phyloP scores from a whole-genome alignment of 2,113 vertebrate species.

The Hepsetus odoe region DNA sequence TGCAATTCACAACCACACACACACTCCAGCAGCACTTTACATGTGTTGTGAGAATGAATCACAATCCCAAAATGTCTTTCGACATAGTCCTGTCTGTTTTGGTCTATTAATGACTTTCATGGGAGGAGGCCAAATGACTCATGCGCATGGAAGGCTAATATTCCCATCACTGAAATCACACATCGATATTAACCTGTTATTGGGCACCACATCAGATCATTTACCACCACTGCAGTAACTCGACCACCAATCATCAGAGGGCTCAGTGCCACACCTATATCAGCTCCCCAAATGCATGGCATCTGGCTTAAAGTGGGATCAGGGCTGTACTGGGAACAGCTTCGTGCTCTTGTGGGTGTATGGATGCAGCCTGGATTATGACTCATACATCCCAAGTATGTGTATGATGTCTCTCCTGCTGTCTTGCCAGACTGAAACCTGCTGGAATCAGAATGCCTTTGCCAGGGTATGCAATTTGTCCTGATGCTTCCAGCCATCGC shows the following conservation, averaged over 20 bases:
- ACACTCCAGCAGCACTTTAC: neutral
- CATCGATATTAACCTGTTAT: neutral
- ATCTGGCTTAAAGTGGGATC: constrained; percentile 10
- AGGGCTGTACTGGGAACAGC: constrained; percentile 16
- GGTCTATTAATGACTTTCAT: constrained; percentile 25
- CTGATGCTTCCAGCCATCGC: neutral
- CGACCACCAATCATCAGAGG: neutral
- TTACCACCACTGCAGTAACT: neutral
- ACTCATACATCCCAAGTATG: constrained; percentile 29
- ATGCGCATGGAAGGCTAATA: neutral
- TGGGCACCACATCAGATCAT: neutral
- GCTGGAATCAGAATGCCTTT: neutral
- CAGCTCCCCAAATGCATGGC: neutral
- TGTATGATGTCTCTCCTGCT: constrained; percentile 7
- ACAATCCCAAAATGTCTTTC: neutral
- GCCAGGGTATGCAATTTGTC: neutral
- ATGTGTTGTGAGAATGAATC: constrained; percentile 2
- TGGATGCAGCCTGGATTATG: constrained; percentile 15
- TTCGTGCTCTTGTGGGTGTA: constrained; percentile 38
- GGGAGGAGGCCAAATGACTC: neutral
- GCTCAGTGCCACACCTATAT: neutral
- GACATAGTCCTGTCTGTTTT: constrained; percentile 4
- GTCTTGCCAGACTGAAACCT: constrained; percentile 12
- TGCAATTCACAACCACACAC: too few species aligned
- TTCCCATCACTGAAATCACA: neutral